Evolutionary conservation across 2,113 vertebrate species (phyloP).

Genomic region (Anolis sagrei): DNA sequence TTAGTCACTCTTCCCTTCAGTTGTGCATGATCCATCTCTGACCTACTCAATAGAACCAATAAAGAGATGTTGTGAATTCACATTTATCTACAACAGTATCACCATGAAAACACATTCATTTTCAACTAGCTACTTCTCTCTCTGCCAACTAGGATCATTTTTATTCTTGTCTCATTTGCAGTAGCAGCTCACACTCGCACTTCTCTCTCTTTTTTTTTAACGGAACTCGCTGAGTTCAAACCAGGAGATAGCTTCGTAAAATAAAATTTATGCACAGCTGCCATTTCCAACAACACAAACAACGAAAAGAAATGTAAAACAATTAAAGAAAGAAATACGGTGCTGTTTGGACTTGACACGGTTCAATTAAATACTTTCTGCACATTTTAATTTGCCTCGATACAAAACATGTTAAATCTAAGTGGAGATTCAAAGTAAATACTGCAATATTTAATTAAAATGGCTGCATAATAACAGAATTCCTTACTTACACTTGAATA

Average conservation of each 20-base stretch:
- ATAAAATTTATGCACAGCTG: constrained; percentile 71
- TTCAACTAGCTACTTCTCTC: constrained; percentile 56
- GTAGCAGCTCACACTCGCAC: constrained; percentile 68
- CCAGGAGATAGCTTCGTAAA: constrained; percentile 74
- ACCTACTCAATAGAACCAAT: constrained; percentile 10
- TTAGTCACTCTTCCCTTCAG: constrained; percentile 53
- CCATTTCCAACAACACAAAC: constrained; percentile 71
- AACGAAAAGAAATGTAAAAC: constrained; percentile 57
- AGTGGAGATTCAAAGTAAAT: constrained; percentile 39
- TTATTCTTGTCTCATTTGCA: constrained; percentile 71
- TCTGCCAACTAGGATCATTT: constrained; percentile 62
- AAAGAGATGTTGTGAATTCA: constrained; percentile 2
- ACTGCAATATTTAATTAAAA: constrained; percentile 35
- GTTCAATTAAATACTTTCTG: constrained; percentile 37
- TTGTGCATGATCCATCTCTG: constrained; percentile 46
- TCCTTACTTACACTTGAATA: neutral
- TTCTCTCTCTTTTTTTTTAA: constrained; percentile 32
- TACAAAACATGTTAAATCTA: constrained; percentile 20
- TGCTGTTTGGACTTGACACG: constrained; percentile 21
- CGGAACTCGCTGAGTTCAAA: constrained; percentile 75
- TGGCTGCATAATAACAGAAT: neutral
- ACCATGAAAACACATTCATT: constrained; percentile 43
- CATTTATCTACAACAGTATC: constrained; percentile 58
- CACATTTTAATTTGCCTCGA: constrained; percentile 45
- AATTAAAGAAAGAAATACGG: constrained; percentile 37